Conservation (phyloP, 1,140 invertebrate genomes). For the Drosophila sechellia region DNA sequence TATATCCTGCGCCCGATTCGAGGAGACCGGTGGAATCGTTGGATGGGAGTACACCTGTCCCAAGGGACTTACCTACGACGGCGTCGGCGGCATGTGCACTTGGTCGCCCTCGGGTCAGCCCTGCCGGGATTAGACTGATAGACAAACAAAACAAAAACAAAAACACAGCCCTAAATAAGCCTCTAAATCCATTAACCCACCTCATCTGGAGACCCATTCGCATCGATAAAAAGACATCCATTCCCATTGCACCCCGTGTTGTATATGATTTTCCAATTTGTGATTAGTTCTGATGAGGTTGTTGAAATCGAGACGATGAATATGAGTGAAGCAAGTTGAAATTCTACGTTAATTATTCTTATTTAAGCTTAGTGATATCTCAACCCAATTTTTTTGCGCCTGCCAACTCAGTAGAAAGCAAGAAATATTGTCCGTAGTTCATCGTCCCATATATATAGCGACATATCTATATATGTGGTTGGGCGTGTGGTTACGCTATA, state of each 20-base stretch:
- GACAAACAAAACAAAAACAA: slow-evolving; percentile 15
- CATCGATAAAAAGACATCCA: not conserved
- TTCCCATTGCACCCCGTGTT: slow-evolving; percentile 6
- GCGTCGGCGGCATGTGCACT: slow-evolving; percentile 94
- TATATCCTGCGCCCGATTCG: slow-evolving; percentile 93
- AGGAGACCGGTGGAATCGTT: slow-evolving; percentile 89
- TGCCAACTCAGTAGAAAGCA: slow-evolving; percentile 42
- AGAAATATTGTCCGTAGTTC: slow-evolving; percentile 28
- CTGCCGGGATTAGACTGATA: slow-evolving; percentile 85
- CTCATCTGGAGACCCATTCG: slow-evolving; percentile 1
- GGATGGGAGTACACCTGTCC: slow-evolving; percentile 96
- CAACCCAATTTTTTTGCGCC: slow-evolving; percentile 42
- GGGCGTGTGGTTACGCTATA: slow-evolving; percentile 18
- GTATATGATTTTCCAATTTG: slow-evolving; percentile 47
- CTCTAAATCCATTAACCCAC: not conserved
- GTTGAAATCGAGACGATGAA: not conserved
- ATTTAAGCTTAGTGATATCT: slow-evolving; percentile 59
- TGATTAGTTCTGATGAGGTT: slow-evolving; percentile 40
- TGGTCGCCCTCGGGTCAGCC: slow-evolving; percentile 89
- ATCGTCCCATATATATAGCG: slow-evolving; percentile 24
- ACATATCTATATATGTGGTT: slow-evolving; percentile 34
- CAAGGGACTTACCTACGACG: slow-evolving; percentile 92
- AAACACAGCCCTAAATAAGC: slow-evolving; percentile 4
- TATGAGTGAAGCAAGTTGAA: slow-evolving; percentile 7
- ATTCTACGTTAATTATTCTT: slow-evolving; percentile 41